These are phyloP conservation scores for Epinephelus awoara DNA, from an alignment of 2,797 vertebrate genomes.

Conservation along the genomic window DNA sequence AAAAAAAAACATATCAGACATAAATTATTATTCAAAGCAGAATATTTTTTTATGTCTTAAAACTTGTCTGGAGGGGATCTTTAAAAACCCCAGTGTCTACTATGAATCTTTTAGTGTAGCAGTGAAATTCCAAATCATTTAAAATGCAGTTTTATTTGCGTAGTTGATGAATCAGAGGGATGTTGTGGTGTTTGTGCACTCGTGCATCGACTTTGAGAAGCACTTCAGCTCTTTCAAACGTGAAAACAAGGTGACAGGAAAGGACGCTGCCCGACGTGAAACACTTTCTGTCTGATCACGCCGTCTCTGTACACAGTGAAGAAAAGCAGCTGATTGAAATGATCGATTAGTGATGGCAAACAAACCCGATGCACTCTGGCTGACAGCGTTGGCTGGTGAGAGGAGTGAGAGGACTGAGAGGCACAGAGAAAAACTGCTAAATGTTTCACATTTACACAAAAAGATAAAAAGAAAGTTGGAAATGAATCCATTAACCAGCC, in stretches of 20 bases:
- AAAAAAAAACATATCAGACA: not conserved
- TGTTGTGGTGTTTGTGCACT: not conserved
- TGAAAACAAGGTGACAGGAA: slow-evolving; percentile 33
- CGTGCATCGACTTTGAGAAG: not conserved
- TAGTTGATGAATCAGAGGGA: not conserved
- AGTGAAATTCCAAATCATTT: not conserved
- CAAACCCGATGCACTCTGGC: slow-evolving; percentile 36
- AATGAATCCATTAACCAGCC: not conserved
- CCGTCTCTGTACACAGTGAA: slow-evolving; percentile 18
- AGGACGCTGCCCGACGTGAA: slow-evolving; percentile 29
- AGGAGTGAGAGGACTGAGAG: slow-evolving; percentile 6
- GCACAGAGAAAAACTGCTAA: slow-evolving; percentile 10
- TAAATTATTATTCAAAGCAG: slow-evolving; percentile 22
- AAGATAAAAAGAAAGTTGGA: not conserved
- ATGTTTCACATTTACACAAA: not conserved
- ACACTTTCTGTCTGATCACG: slow-evolving; percentile 33
- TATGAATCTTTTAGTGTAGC: slow-evolving; percentile 8
- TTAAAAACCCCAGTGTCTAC: not conserved
- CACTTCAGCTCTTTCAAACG: slow-evolving; percentile 18
- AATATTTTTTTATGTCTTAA: not conserved
- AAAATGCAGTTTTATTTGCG: not conserved
- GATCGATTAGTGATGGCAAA: slow-evolving; percentile 57
- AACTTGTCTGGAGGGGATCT: not conserved
- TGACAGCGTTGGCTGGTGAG: not conserved
- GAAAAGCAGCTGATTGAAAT: slow-evolving; percentile 41